Evolutionary conservation across 2,888 invertebrate species (phyloP).

Genomic region (Tyria jacobaeae): DNA sequence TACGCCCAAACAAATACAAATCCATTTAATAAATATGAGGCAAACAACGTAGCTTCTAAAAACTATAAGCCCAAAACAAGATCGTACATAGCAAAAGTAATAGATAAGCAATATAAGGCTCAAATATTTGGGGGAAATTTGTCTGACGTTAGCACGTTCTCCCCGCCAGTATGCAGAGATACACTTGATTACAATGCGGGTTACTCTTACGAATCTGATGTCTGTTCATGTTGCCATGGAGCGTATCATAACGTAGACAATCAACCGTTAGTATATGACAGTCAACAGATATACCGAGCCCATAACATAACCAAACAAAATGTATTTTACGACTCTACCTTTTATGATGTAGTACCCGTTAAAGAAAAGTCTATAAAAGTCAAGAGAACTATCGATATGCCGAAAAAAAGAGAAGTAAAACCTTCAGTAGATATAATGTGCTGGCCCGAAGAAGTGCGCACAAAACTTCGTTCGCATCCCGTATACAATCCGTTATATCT

Average conservation of each 20-base stretch:
- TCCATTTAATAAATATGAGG: constrained; percentile 47
- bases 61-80: constrained; percentile 26
- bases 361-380: constrained; percentile 63
- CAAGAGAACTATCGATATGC: constrained; percentile 45
- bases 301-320: constrained; percentile 40
- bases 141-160: constrained; percentile 64
- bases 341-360: constrained; percentile 75
- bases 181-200: constrained; percentile 13
- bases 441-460: constrained; percentile 55
- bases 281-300: constrained; percentile 26
- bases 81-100: constrained; percentile 58
- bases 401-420: constrained; percentile 51
- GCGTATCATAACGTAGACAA: constrained; percentile 68
- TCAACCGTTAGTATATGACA: constrained; percentile 42
- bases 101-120: constrained; percentile 66
- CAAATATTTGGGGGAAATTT: constrained; percentile 50
- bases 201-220: constrained; percentile 56
- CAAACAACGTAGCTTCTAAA: constrained; percentile 9
- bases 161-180: constrained; percentile 72
- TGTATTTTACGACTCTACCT: constrained; percentile 68
- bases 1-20: constrained; percentile 57
- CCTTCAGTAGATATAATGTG: constrained; percentile 43
- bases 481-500: constrained; percentile 13
- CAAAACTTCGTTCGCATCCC: constrained; percentile 33
- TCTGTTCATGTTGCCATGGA: constrained; percentile 63